Base-by-base conservation (phyloP, 37 sponge, comb jelly and placozoan species). In the Haliclona indistincta region DNA sequence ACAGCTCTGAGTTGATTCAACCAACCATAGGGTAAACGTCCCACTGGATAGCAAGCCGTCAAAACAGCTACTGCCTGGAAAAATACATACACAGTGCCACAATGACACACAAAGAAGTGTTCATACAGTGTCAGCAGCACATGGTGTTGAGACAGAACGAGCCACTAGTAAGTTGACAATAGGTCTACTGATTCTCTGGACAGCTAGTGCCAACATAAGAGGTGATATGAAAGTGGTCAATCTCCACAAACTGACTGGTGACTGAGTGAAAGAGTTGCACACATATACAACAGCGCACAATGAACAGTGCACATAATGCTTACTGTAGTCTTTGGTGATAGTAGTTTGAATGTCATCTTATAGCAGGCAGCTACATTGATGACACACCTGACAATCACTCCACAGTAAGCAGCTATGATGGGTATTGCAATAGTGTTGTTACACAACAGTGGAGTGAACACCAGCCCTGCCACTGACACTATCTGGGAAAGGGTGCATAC, bases 11-110 rank as follows among this genome's bases (percentile, higher is more conserved):
- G 49, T 47, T 79, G 54, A 55, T 87, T 87, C 22, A 87, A 54
- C 87, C 87, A 87, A 7, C 87, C 87, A 40, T 87, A 87, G 19
- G 70, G 67, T 0, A 87, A 34, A 42, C 76, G 81, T 6, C 87
- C 87, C 3, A 87, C 53, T 20, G 87, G 87, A 29, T 81, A 87
- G 0, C 76, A 61, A 28, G 71, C 70, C 22, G 87, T 76, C 38
- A 87, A 56, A 20, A 87, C 87, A 37, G 87, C 81, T 10, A 87
- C 55, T 30, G 87, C 51, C 56, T 70, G 23, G 25, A 62, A 54
- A 5, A 10, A 61, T 10, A 23, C 13, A n/a, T n/a, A n/a, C n/a
- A n/a, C n/a, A n/a, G n/a, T n/a, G n/a, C n/a, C n/a, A n/a, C n/a
- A n/a, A n/a, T n/a, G n/a, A n/a, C n/a, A n/a, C n/a, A n/a, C n/a